A percentile compares a stretch with the other conserved stretches of the same genome.
These are phyloP conservation scores for Drosophila monieri DNA, from an alignment of 2,888 invertebrate genomes.

Conservation along the genomic window DNA sequence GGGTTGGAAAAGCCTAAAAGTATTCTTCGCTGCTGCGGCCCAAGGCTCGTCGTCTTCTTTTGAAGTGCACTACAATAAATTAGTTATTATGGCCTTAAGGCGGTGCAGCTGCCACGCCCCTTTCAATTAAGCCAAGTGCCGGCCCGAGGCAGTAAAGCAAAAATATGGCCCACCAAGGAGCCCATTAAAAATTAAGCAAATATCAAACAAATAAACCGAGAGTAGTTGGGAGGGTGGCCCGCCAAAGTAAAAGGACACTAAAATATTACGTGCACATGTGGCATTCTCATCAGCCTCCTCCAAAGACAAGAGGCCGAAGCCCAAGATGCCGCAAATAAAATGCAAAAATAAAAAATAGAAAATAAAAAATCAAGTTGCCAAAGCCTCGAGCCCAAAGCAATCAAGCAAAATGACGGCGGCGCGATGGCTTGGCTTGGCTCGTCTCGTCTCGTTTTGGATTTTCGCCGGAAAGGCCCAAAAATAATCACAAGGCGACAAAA, in stretches of 20 bases:
- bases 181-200: constrained; percentile 72
- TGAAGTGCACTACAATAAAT: constrained; percentile 6
- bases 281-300: constrained; percentile 20
- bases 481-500: constrained; percentile 75
- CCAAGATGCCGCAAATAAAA: constrained; percentile 6
- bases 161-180: constrained; percentile 57
- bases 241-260: constrained; percentile 55
- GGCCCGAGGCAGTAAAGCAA: constrained; percentile 55
- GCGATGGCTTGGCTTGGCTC: constrained; percentile 25
- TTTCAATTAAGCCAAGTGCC: constrained; percentile 67
- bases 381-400: constrained; percentile 54
- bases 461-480: constrained; percentile 47
- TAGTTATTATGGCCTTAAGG: neutral
- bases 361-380: constrained; percentile 37
- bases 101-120: constrained; percentile 8
- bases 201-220: constrained; percentile 59
- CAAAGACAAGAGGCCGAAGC: neutral
- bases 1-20: neutral
- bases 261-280: constrained; percentile 74
- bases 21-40: neutral
- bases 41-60: neutral
- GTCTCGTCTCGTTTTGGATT: neutral
- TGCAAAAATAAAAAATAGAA: constrained; percentile 11
- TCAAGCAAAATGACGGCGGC: constrained; percentile 72
- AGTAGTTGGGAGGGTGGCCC: constrained; percentile 4